These are phyloP conservation scores for Hydra vulgaris DNA, from an alignment of 30 jellyfish, hydroid and myxozoan genomes.

Conservation along the genomic window DNA sequence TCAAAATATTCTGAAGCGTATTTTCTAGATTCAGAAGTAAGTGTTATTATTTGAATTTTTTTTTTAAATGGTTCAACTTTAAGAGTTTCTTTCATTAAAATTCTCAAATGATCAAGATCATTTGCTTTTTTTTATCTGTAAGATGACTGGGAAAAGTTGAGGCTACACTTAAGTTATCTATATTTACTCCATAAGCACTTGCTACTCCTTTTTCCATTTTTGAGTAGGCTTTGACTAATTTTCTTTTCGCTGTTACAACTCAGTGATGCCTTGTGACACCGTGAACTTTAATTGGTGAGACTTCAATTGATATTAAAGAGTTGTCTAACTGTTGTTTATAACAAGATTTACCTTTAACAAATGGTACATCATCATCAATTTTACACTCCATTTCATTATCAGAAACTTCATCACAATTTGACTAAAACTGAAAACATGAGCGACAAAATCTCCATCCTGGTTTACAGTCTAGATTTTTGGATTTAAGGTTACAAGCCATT, in stretches of 20 bases:
- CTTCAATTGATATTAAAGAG: not conserved
- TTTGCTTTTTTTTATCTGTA: constrained; percentile 8
- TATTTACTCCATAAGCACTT: not conserved
- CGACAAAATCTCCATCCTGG: constrained; percentile 7
- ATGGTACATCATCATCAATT: not conserved
- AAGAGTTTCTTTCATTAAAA: constrained; percentile 11
- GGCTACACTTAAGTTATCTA: not conserved
- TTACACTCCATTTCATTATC: not conserved
- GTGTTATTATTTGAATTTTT: constrained; percentile 25
- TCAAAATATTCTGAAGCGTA: too few relatives aligned
- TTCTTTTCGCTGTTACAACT: not conserved
- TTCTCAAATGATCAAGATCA: constrained; percentile 32
- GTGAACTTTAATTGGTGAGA: constrained; percentile 1
- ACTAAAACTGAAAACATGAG: not conserved
- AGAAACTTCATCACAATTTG: not conserved
- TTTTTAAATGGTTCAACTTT: not conserved
- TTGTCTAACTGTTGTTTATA: not conserved
- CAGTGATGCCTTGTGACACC: not conserved
- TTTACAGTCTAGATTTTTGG: not conserved
- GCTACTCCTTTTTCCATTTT: constrained; percentile 3
- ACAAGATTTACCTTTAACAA: not conserved
- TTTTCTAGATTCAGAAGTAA: constrained; percentile 40
- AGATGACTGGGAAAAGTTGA: not conserved
- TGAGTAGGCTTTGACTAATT: not conserved
- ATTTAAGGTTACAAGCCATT: not conserved